Evolutionary conservation across 2,113 vertebrate species (phyloP), one percentile per base, ranked within the genome.

Genomic region (Telmatochromis sp.): DNA sequence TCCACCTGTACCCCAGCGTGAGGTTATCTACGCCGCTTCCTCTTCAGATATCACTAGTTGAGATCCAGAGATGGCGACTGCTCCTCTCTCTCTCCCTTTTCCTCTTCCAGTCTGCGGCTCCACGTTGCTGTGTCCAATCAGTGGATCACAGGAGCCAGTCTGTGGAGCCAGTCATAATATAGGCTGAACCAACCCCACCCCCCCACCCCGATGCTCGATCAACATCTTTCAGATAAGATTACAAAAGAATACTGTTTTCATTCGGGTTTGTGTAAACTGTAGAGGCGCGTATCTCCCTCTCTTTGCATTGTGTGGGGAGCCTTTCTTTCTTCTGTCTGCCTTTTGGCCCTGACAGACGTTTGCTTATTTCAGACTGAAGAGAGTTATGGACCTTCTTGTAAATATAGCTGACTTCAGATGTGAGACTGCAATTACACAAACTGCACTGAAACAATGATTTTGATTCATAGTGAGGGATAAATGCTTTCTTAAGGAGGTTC

Each of bases 181-280:
- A 91, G 93, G 91, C 92, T 89, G 92, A 83, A 53, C 86, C 87
- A 10, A 26, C 23, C 75, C 28, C 70, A 47, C 65, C 51, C 84
- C 84, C 47, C 75, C 15, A 57, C 86, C 91, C 93, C 35, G 86
- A 94, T 70, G 89, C 92, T 92, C 90, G 92, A 96, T 96, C 96
- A 89, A 92, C 94, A 96, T 96, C 94, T 94, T 89, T 89, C 88
- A 95, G 96, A 96, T 97, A 96, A 97, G 91, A 94, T 96, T 95
- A 95, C 95, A 94, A 94, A 95, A 97, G 93, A 95, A 96, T 96
- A 95, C 95, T 95, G 95, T 96, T 96, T 96, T 96, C 95, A 94
- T 96, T 95, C 49, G 17, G 92, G 91, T 95, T 95, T 96, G 94
- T 97, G 93, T 97, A 97, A 97, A 96, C 96, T 96, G 86, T 95